Base-by-base conservation (phyloP, 92 coral and sea anemone species). In the Siderastrea radians region DNA sequence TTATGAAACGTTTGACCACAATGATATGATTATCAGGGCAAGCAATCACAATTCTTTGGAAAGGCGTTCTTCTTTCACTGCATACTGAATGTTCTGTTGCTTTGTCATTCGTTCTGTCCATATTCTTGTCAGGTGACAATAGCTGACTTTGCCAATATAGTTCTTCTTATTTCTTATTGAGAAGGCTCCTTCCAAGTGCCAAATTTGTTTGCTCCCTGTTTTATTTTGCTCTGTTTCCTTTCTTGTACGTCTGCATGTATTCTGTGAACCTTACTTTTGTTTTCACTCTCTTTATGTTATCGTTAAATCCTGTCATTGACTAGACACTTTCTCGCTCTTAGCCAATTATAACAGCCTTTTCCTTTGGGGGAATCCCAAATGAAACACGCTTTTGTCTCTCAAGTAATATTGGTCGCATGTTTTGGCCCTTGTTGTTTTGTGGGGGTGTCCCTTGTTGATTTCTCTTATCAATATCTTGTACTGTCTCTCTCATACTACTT, bases 21-120 rank as follows among this genome's bases (percentile, higher is more conserved):
- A 89, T 86, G 46, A 89, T 76, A 47, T 86, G 88, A 43, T 78
- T 84, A 57, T 84, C 81, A 16, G 85, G 68, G 66, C 85, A 84
- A 5, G 70, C 66, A 12, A 78, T 86, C 19, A 89, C 92, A 7
- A 89, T 72, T 14, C 92, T 61, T 13, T 82, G 77, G 47, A 69
- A 82, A 14, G 86, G 78, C 19, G 77, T 15, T 57, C 49, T 50
- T 2, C 14, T 68, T 26, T 45, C 58, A 9, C 68, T 53, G 78
- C 47, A n/a, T 4, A 5, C 78, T 43, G 67, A 14, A 54, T 4
- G 10, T 26, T 54, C 68, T 16, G 54, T 59, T 82, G 49, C 57
- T 69, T 51, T 66, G 6, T 17, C 47, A 49, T 68, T 53, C 1
- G 85, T 17, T 12, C 44, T 81, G 8, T 82, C 86, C 86, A 82